Base-by-base conservation (phyloP, 2,113 vertebrate species). In the Chrysochloris asiatica region DNA sequence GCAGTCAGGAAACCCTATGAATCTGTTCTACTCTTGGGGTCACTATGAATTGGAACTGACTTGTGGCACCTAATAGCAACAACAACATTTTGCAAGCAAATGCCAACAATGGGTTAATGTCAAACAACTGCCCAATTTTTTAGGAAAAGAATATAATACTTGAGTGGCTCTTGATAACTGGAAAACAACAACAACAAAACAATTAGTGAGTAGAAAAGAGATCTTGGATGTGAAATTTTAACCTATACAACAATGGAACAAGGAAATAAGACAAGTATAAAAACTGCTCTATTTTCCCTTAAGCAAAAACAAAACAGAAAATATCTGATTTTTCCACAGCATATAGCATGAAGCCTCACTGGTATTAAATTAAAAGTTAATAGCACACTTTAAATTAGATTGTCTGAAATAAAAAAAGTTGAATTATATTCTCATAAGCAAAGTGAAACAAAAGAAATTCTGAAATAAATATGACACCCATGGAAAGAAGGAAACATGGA, bases 401-500 rank as follows among this genome's bases (percentile, higher is more conserved):
- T 61, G 93, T 89, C 56, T 86, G 19, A 91, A 83, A 61, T 67
- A 90, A 83, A 76, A 83, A 47, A 78, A 86, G 21, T 59, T 84
- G 19, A 92, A 83, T 48, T 80, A 14, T 56, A 83, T 86, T 86
- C 54, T 78, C 78, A 86, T 12, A 88, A 47, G 59, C 54, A 93
- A 61, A 91, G 61, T 28, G 79, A 92, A 92, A 91, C 38, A 91
- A 86, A 95, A 94, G 76, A 85, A 83, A 92, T 65, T 80, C 38
- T 65, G 36, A 94, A 96, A 86, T 75, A 38, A 8, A 22, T 38
- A 47, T 72, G 65, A 87, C 12, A 79, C 59, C n/a, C 36, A 26
- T 33, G 52, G 71, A 91, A 93, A 94, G 81, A 83, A 83, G 83
- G 50, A 88, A 79, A 83, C 36, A 78, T 38, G 79, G 88, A 92